A percentile compares a stretch with the other conserved stretches of the same genome.
Conservation (phyloP, 1,140 invertebrate species). For the Drosophila ambigua region DNA sequence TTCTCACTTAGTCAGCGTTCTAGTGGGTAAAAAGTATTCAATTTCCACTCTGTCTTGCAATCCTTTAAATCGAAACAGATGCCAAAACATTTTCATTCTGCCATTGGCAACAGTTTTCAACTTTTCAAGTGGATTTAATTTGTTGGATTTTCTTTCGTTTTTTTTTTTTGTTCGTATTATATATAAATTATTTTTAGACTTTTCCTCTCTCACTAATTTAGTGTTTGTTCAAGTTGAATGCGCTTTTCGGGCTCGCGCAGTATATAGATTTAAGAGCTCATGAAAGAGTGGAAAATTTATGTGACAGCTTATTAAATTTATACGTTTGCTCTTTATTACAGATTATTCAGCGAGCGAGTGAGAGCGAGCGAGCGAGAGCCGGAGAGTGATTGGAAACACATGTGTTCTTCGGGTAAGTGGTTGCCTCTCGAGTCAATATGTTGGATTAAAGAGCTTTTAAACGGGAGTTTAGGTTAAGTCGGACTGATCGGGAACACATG, state of each 20-base stretch:
- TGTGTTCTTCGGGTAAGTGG: conserved; percentile 62
- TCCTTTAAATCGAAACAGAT: conserved; percentile 76
- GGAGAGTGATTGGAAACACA: conserved; percentile 62
- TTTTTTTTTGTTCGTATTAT: background rate
- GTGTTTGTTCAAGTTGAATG: conserved; percentile 43
- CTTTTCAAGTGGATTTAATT: conserved; percentile 57
- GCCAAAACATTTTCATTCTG: conserved; percentile 70
- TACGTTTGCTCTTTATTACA: conserved; percentile 76
- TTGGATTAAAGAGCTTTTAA: conserved; percentile 37
- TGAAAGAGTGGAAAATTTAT: conserved; percentile 64
- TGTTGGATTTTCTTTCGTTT: background rate
- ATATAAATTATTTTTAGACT: conserved; percentile 56
- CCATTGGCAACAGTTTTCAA: conserved; percentile 45
- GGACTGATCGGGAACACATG: conserved; percentile 23
- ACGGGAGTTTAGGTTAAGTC: conserved; percentile 34
- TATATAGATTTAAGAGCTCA: conserved; percentile 62
- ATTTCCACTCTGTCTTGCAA: conserved; percentile 55
- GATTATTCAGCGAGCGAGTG: conserved; percentile 49
- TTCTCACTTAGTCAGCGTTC: conserved; percentile 73
- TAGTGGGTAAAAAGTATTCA: conserved; percentile 53
- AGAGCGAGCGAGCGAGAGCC: conserved; percentile 37
- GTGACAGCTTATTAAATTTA: conserved; percentile 79
- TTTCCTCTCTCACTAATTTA: conserved; percentile 59
- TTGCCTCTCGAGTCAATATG: conserved; percentile 1
- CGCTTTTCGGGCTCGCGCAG: conserved; percentile 26